These are phyloP conservation scores for Microhierax caerulescens DNA, from an alignment of 2,797 vertebrate genomes.

Conservation along the genomic window DNA sequence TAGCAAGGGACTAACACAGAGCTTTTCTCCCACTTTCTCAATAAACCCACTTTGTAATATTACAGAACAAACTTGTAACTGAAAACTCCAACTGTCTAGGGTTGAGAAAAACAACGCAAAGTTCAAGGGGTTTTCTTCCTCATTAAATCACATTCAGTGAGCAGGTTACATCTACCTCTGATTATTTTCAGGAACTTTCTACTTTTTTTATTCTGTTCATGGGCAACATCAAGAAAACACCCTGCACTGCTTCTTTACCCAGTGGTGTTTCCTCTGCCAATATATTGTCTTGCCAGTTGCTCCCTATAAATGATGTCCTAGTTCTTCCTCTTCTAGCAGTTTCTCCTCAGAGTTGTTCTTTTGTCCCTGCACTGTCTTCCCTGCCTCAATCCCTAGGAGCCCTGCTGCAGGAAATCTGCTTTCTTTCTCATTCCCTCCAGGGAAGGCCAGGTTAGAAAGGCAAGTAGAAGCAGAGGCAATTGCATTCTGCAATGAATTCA, in stretches of 20 bases:
- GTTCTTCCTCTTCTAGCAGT: not conserved
- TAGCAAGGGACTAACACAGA: slow-evolving; percentile 41
- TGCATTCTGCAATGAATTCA: not conserved
- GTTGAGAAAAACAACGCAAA: not conserved
- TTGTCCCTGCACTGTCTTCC: not conserved
- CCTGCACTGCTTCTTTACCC: not conserved
- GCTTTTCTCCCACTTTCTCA: slow-evolving; percentile 46
- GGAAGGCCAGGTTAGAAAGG: not conserved
- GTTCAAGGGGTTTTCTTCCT: not conserved
- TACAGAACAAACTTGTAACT: slow-evolving; percentile 22
- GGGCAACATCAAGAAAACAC: not conserved
- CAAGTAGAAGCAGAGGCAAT: not conserved
- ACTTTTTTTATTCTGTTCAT: not conserved
- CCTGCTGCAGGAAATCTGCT: not conserved
- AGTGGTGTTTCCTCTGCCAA: not conserved
- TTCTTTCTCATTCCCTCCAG: not conserved
- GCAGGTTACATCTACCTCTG: not conserved
- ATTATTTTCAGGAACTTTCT: not conserved
- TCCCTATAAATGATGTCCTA: not conserved
- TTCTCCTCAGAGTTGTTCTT: not conserved
- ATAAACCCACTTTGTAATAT: slow-evolving; percentile 44
- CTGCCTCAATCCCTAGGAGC: not conserved
- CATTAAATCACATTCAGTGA: not conserved
- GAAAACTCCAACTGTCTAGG: slow-evolving; percentile 13
- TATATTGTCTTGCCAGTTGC: not conserved